Base-by-base conservation (phyloP, 2,888 invertebrate genomes). In the Melanostoma mellinum region DNA sequence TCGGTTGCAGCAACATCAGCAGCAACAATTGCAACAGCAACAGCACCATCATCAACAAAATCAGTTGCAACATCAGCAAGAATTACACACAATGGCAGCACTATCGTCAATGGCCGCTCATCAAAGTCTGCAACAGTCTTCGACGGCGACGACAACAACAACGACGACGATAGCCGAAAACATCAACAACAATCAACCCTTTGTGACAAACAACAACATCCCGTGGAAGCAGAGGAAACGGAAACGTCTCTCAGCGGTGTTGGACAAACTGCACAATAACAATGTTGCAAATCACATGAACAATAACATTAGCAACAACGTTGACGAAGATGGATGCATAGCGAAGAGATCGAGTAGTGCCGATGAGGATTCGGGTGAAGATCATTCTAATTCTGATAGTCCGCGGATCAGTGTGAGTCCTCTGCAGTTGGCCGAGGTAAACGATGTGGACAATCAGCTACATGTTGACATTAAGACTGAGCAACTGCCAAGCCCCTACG, bases 221-320 rank as follows among this genome's bases (percentile, higher is more conserved):
- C 92, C 94, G 87, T 89, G 92, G 90, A 95, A 95, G 89, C 94
- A 94, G 86, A 93, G 95, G 86, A 97, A 97, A 90, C 93, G 96
- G 85, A 95, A 96, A 89, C 93, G 97, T 48, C 93, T 97, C 20
- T 96, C 95, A 69, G 95, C 95, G 82, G 95, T 97, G 32, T 92
- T 97, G 79, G 96, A 97, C 89, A 96, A 95, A 87, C 93, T 97
- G 67, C 92, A 92, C 68, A 92, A 92, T 87, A 92, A 93, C 88
- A 90, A 90, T 68, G 87, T 89, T 60, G 88, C 89, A 79, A 91
- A 91, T 85, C 91, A 92, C 87, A 90, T 92, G 74, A 90, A 92
- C 81, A 90, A 91, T 38, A 81, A 85, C 10, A 88, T 91, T 48
- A 92, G 92, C 86, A 93, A 92, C 86, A 92, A 87, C 42, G 86